Conservation (phyloP, 1,140 invertebrate species). For the Gryon sp. region DNA sequence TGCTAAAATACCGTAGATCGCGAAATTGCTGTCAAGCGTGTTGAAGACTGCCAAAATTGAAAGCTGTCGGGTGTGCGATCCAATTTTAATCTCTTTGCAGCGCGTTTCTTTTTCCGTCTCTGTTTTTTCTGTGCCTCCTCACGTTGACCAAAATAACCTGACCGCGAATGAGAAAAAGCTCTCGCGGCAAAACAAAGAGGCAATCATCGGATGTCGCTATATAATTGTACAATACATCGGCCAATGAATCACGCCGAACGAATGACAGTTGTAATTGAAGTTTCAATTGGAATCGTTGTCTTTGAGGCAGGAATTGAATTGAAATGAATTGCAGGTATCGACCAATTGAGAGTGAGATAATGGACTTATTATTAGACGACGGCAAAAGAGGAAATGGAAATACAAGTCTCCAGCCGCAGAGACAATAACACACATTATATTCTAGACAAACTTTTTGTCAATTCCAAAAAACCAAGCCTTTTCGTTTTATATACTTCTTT, state of each 20-base stretch:
- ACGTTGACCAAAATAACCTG: constrained; percentile 2
- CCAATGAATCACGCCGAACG: constrained; percentile 22
- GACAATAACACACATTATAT: no score
- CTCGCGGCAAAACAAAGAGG: constrained; percentile 12
- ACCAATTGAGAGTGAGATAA: constrained; percentile 35
- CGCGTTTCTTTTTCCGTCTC: constrained; percentile 1
- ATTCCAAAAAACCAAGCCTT: no score
- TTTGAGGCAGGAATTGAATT: constrained; percentile 33
- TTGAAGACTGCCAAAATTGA: background rate
- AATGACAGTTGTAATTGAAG: constrained; percentile 42
- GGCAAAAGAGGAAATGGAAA: constrained; percentile 24
- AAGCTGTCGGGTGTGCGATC: background rate
- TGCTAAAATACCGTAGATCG: no score
- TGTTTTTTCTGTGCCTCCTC: background rate
- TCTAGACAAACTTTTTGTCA: no score
- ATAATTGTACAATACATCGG: constrained; percentile 18
- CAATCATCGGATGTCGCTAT: constrained; percentile 14
- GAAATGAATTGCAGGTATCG: constrained; percentile 44
- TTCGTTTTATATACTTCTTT: no score
- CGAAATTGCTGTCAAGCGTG: no score
- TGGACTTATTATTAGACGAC: constrained; percentile 44
- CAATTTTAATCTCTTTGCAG: background rate
- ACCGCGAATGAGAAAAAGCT: constrained; percentile 1
- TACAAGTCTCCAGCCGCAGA: constrained; percentile 13
- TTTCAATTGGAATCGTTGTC: constrained; percentile 36